Conservation (phyloP, 2,113 vertebrate genomes). For the Suricata suricatta region DNA sequence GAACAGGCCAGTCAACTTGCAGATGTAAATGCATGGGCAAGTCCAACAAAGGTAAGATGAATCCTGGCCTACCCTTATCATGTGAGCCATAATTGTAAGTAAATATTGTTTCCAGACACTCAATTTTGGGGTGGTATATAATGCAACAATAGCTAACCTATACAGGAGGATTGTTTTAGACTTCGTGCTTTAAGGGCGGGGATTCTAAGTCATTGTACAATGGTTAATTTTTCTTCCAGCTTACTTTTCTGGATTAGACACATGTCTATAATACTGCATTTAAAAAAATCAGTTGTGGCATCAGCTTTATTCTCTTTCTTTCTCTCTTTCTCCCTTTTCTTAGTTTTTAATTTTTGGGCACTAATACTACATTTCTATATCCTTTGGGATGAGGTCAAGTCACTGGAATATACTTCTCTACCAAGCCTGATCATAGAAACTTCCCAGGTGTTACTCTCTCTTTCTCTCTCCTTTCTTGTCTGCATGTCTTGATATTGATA, state of each 20-base stretch:
- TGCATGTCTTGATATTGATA: not conserved
- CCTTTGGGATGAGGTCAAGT: not conserved
- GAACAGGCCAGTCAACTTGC: not conserved
- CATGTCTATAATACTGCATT: not conserved
- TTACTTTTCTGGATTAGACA: constrained; percentile 17
- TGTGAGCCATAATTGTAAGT: not conserved
- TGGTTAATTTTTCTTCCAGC: not conserved
- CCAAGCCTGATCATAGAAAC: not conserved
- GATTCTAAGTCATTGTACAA: not conserved
- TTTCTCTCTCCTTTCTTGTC: not conserved
- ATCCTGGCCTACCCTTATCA: not conserved
- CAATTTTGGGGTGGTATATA: not conserved
- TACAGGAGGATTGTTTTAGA: not conserved
- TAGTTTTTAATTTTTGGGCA: not conserved
- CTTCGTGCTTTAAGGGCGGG: not conserved
- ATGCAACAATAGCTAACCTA: not conserved
- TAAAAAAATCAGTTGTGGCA: not conserved
- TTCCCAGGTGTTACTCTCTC: not conserved
- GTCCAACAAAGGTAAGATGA: not conserved
- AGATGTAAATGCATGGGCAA: not conserved
- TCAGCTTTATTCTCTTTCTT: not conserved
- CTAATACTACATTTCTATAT: not conserved
- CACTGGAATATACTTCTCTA: not conserved
- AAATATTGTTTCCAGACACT: not conserved
- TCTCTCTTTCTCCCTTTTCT: not conserved